Evolutionary conservation across 1,140 invertebrate genomes (phyloP).

Genomic region (Drosophila punjabiensis): DNA sequence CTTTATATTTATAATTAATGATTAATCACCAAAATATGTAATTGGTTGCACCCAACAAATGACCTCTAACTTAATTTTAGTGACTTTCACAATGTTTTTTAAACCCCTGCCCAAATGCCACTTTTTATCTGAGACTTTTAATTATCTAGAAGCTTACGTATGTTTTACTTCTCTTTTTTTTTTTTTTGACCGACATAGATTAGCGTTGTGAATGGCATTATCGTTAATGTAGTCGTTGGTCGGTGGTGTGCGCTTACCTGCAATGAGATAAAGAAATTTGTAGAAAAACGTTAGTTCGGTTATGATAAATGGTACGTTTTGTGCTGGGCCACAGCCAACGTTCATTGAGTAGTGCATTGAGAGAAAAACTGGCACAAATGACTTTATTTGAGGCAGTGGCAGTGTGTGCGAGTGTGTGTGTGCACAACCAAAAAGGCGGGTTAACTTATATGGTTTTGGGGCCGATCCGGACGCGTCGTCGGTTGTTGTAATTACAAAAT

Average conservation of each 20-base stretch:
- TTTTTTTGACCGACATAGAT: conserved; percentile 67
- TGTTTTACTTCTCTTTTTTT: conserved; percentile 31
- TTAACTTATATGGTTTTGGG: conserved; percentile 60
- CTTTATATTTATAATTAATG: background rate
- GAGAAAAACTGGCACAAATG: conserved; percentile 72
- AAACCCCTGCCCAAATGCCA: conserved; percentile 24
- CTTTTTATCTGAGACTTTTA: conserved; percentile 27
- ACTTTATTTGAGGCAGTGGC: conserved; percentile 62
- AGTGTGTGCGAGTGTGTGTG: background rate
- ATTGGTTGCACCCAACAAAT: conserved; percentile 1
- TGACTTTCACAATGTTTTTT: conserved; percentile 16
- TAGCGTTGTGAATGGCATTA: conserved; percentile 56
- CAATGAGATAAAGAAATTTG: conserved; percentile 64
- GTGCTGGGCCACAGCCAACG: conserved; percentile 34
- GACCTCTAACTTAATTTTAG: conserved; percentile 26
- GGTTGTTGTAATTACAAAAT: conserved; percentile 78
- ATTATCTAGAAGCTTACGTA: conserved; percentile 47
- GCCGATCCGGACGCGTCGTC: conserved; percentile 39
- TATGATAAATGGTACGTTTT: conserved; percentile 43
- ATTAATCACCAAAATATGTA: background rate
- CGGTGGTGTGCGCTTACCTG: conserved; percentile 63
- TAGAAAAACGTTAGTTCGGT: conserved; percentile 45
- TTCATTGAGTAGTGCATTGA: conserved; percentile 55
- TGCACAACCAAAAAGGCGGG: conserved; percentile 58
- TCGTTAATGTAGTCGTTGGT: conserved; percentile 26